phyloP scores from a whole-genome alignment of 2,888 invertebrate species.

The Tanaodytes sp. region DNA sequence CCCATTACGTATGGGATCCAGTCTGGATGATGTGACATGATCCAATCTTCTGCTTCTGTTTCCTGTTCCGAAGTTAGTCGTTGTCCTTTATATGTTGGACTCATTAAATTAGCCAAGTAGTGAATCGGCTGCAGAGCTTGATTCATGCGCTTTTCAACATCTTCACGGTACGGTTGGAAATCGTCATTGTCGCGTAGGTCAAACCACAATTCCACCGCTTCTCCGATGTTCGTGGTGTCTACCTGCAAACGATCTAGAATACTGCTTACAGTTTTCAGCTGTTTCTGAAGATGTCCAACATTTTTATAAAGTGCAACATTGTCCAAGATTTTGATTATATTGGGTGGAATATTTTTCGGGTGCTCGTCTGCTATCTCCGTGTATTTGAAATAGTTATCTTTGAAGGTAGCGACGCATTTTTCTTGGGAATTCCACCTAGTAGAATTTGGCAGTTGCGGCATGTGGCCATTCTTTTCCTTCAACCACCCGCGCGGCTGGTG shows the following conservation, averaged over 20 bases:
- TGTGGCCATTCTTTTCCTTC: constrained; percentile 7
- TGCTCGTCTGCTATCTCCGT: neutral
- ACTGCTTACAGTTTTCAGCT: constrained; percentile 5
- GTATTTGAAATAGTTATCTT: constrained; percentile 16
- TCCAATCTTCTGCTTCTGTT: constrained; percentile 13
- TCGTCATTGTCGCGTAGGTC: constrained; percentile 9
- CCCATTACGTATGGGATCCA: too few relatives aligned
- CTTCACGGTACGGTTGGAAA: neutral
- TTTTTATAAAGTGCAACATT: constrained; percentile 23
- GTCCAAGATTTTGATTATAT: constrained; percentile 15
- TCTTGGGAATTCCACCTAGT: constrained; percentile 18
- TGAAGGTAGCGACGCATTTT: constrained; percentile 12
- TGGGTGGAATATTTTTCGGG: neutral
- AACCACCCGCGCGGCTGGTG: constrained; percentile 21
- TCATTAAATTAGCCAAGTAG: constrained; percentile 18
- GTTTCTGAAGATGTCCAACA: constrained; percentile 9
- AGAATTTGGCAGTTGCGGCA: constrained; percentile 19
- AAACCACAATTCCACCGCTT: constrained; percentile 26
- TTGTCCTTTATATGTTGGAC: constrained; percentile 7
- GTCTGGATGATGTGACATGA: too few relatives aligned
- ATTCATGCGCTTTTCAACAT: constrained; percentile 13
- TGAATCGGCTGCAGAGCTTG: constrained; percentile 10
- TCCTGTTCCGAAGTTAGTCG: constrained; percentile 14
- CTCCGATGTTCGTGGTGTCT: constrained; percentile 13
- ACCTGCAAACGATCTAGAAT: constrained; percentile 18